Conservation (phyloP, 2,888 invertebrate species). For the Xanthia togata region DNA sequence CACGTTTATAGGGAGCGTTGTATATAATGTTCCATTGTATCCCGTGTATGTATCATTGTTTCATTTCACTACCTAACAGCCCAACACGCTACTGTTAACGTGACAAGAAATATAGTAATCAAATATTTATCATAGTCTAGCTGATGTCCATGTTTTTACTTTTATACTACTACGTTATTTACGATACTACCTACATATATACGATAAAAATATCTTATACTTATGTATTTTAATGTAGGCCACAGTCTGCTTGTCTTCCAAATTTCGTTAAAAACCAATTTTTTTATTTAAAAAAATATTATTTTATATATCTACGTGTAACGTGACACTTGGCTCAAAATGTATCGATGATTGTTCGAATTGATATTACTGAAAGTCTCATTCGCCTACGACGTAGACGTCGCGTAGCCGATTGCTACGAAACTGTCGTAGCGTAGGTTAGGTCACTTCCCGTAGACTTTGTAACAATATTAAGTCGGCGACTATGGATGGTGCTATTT, state of each 20-base stretch:
- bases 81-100: background rate
- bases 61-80: conserved; percentile 10
- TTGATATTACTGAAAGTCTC: background rate
- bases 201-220: background rate
- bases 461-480: background rate
- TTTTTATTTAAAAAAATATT: background rate
- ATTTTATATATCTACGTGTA: background rate
- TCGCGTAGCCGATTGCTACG: conserved; percentile 51
- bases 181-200: too few species aligned
- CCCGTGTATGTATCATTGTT: conserved; percentile 4
- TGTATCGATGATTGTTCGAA: background rate
- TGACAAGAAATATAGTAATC: background rate
- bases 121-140: background rate
- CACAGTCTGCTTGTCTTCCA: too few species aligned
- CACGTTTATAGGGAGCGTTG: conserved; percentile 16
- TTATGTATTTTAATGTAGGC: too few species aligned
- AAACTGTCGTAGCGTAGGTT: conserved; percentile 3
- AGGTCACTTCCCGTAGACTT: background rate
- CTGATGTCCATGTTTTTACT: background rate
- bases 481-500: background rate
- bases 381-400: conserved; percentile 38
- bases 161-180: background rate
- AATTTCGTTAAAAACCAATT: background rate
- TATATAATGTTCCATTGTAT: background rate
- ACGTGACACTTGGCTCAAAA: too few species aligned